Base-by-base conservation (phyloP, 1,140 invertebrate genomes). In the Littorina saxatilis region DNA sequence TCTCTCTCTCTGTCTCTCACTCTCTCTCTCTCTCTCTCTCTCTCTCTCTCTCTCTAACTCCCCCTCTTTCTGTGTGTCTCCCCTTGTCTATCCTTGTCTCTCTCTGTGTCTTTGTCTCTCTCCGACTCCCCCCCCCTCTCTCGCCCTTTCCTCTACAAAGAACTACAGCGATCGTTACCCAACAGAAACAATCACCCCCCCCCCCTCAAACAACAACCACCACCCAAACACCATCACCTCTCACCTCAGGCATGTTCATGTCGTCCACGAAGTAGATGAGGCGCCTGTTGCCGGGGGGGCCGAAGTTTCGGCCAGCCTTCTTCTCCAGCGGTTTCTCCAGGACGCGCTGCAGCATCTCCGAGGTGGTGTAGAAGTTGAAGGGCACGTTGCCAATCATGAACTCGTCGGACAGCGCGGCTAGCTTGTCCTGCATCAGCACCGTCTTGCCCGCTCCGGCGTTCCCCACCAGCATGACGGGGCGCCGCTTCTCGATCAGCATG, bases 241-340 rank as follows among this genome's bases (percentile, higher is more conserved):
- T 40, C 20, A 97, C 97, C 94, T 98, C 97, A 23, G 98, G 98
- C 98, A 99, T 99, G 90, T 99, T 99, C 95, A 99, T 96, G 88
- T 99, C 98, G 91, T 99, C 98, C 81, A 99, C 96, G 91, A 99
- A 99, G 91, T 99, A 99, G 81, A 99, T 95, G n/a, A 99, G 93
- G 0, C 95, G 96, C 92, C 98, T 98, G 87, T 95, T 98, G 47
- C 98, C 97, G 2, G 97, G 97, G 32, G 98, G 98, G 7, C 97
- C 98, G 88, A 96, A 99, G 93, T 98, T 99, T 86, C 97, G 94
- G 3, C 98, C 98, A 58, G 98, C 98, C 93, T 99, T 99, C 93
- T 99, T 99, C 91, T 99, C 98, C 61, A 99, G 90, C n/a, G 97
- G 96, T 91, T 97, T 98, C 89, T 99, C 98, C 72, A 99, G 91